Evolutionary conservation across 2,113 vertebrate species (phyloP), one percentile per base, ranked within the genome.

Genomic region (Psittacus erithacus): DNA sequence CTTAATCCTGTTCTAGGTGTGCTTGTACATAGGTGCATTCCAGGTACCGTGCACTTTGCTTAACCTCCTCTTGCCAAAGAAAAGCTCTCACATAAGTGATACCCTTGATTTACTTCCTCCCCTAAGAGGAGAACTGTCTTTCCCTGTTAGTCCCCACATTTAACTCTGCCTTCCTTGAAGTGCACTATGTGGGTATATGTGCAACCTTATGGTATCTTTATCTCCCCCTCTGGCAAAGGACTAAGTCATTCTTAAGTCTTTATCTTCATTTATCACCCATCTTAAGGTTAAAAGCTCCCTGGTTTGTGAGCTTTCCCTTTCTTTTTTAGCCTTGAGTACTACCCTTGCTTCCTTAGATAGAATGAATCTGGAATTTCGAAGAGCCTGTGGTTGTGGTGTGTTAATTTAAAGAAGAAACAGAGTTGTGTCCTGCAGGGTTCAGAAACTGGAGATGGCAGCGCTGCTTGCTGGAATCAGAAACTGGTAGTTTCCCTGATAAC

Each of bases 131-230:
- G 24, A 8, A 46, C 44, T 31, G 24, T 53, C 10, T 46, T 53
- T 53, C 29, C 19, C 8, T 55, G 6, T 24, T 55, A 41, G 35
- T 4, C 7, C 8, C 5, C 4, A 23, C 17, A 3, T n/a, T 79
- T 84, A 27, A 29, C 19, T 50, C n/a, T 27, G 10, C 33, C 17
- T 47, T 70, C 62, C 13, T 33, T 4, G 3, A 57, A 29, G 11
- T 47, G 10, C 1, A 0, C 60, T 68, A 7, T 6, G 5, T 46
- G 33, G 28, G 27, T 68, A 16, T 19, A 2, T 23, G 27, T 80
- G 38, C 9, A 46, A 16, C 33, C 31, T 43, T 33, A 9, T 11
- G 16, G 28, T 31, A 8, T 44, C 22, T 86, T 67, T 52, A 22
- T 29, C 3, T 8, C 10, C 31, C 22, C n/a, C 4, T 85, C 29